Evolutionary conservation across 2,797 vertebrate genomes (phyloP).

Genomic region (Pseudocheirus occidentalis): DNA sequence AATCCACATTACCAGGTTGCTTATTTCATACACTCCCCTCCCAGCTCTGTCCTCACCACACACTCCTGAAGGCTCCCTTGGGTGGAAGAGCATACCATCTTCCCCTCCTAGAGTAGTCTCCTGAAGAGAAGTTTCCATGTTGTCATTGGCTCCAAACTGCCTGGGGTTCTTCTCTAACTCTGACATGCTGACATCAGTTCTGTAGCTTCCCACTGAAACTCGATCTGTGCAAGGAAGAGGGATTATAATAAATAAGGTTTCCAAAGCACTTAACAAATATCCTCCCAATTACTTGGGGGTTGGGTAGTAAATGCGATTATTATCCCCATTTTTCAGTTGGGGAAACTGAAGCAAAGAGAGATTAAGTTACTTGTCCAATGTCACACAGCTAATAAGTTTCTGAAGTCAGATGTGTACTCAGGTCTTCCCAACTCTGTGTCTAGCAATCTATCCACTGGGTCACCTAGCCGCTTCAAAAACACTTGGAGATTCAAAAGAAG

Average conservation of each 20-base stretch:
- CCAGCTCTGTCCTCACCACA: neutral
- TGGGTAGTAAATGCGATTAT: neutral
- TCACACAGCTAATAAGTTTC: neutral
- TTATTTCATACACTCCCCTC: neutral
- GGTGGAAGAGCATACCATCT: conserved; percentile 73
- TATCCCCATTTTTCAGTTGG: neutral
- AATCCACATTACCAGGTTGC: neutral
- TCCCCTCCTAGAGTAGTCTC: conserved; percentile 76
- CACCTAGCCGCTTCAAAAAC: neutral
- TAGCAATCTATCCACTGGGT: neutral
- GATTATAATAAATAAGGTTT: neutral
- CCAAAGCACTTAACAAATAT: neutral
- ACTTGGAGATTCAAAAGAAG: neutral
- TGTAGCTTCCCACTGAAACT: conserved; percentile 86
- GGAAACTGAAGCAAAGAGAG: neutral
- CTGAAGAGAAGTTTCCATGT: conserved; percentile 55
- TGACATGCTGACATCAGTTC: conserved; percentile 86
- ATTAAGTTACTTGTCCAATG: neutral
- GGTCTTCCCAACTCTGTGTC: neutral
- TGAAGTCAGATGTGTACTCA: neutral
- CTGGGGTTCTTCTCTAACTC: conserved; percentile 80
- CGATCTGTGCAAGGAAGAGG: conserved; percentile 77
- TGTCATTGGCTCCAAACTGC: conserved; percentile 76
- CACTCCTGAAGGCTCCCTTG: neutral
- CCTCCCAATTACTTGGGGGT: neutral